Evolutionary conservation across 92 coral and sea anemone genomes (phyloP).

Genomic region (Paragorgia papillata): DNA sequence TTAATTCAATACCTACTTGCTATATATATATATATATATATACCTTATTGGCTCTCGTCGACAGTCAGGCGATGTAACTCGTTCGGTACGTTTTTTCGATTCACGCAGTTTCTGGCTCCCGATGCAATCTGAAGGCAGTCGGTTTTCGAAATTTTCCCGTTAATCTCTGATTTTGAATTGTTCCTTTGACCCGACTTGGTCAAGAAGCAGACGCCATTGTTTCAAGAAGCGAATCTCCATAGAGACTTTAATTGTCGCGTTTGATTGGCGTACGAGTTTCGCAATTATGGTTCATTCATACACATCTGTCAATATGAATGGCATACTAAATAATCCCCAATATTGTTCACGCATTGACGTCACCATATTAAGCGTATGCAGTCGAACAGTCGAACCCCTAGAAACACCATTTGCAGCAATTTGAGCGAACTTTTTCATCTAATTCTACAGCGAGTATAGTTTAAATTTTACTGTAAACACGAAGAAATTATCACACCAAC

Average conservation of each 20-base stretch:
- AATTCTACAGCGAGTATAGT: too few species aligned
- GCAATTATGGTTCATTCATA: constrained; percentile 26
- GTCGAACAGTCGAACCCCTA: too few species aligned
- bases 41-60: background rate
- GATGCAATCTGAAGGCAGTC: too few species aligned
- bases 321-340: constrained; percentile 19
- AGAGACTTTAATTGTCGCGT: constrained; percentile 1
- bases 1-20: background rate
- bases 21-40: too few species aligned
- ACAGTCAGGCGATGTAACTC: background rate
- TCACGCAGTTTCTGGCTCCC: too few species aligned
- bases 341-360: constrained; percentile 23
- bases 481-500: too few species aligned
- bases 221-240: constrained; percentile 4
- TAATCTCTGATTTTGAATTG: too few species aligned
- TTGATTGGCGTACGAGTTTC: constrained; percentile 18
- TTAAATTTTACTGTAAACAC: too few species aligned
- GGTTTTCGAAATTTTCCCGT: too few species aligned
- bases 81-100: background rate
- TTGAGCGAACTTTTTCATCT: too few species aligned
- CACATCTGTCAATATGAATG: constrained; percentile 37
- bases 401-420: too few species aligned
- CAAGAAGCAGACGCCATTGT: constrained; percentile 39
- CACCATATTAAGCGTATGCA: background rate
- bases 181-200: background rate